These are phyloP conservation scores for Oryctolagus cuniculus DNA, from an alignment of 2,113 vertebrate species.

Conservation along the genomic window DNA sequence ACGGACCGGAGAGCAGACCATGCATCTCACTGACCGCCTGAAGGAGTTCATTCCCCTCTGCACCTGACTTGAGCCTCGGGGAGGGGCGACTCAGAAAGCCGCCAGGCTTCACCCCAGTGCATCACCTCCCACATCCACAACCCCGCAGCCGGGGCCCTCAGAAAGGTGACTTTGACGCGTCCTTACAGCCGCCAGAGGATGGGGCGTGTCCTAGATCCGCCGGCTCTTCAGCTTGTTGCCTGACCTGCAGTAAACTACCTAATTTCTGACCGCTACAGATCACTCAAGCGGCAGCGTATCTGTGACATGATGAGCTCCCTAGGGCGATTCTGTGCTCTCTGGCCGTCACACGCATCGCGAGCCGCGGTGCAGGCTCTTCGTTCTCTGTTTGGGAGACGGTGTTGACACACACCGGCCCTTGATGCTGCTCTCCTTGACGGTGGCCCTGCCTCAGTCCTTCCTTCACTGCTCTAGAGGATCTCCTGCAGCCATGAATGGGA, in stretches of 20 bases:
- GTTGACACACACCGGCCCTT: neutral
- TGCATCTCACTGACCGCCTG: neutral
- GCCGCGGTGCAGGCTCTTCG: neutral
- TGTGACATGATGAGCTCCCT: neutral
- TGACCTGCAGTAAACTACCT: neutral
- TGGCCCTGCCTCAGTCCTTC: slow-evolving; percentile 31
- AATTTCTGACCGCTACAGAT: neutral
- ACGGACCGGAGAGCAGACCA: neutral
- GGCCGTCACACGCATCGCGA: neutral
- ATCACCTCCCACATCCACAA: neutral
- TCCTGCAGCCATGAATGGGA: slow-evolving; percentile 26
- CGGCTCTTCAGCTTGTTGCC: neutral
- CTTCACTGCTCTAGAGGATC: slow-evolving; percentile 42
- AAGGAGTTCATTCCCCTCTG: slow-evolving; percentile 2
- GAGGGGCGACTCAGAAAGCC: slow-evolving; percentile 65
- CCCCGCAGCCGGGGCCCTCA: neutral
- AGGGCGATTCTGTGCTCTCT: neutral
- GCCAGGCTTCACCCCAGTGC: neutral
- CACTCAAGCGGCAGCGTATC: neutral
- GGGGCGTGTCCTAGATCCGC: rapidly evolving
- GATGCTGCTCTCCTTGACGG: neutral
- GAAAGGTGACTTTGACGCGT: too few relatives aligned
- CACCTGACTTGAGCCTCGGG: slow-evolving; percentile 16
- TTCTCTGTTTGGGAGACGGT: neutral
- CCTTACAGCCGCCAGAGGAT: rapidly evolving